Evolutionary conservation across 2,113 vertebrate genomes (phyloP), one percentile per base, ranked within the genome.

Genomic region (Peromyscus polionotus): DNA sequence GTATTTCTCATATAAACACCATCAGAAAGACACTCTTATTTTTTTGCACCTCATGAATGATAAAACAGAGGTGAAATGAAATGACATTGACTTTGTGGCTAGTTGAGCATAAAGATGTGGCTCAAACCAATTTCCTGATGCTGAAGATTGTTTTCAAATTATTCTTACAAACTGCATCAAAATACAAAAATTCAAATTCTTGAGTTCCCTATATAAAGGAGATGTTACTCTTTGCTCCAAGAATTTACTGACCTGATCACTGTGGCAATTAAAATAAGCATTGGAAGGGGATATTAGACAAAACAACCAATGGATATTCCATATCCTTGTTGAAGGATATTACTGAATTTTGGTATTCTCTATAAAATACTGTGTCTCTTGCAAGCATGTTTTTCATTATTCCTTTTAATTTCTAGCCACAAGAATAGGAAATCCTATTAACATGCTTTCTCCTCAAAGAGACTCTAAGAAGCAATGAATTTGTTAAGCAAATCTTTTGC

Each of bases 251-350:
- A 0, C 81, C 45, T 76, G 11, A 84, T 19, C 88, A 88, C 22
- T 93, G 75, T 81, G 31, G 42, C 68, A 95, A 92, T 1, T 3
- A 79, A 93, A 61, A 26, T 68, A 89, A 96, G 3, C n/a, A 1
- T 61, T 63, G 2, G 79, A 79, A 97, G 76, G 24, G 0, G 0
- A 81, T 65, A 14, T 54, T 93, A 70, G 14, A 80, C 8, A 77
- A 94, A 88, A 11, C 70, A 72, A n/a, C 17, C 72, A 83, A 87
- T 72, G 75, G 54, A 10, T 51, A 45, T 65, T 45, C 54, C 7
- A 26, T 8, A 39, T 7, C 19, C 85, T 59, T 92, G 36, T 45
- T 96, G 96, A 88, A 28, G 85, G 57, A 68, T 73, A 94, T 91
- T 31, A 61, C 85, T 77, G 57, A 80, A 91, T 48, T 88, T 90